phyloP scores from a whole-genome alignment of 2,888 invertebrate species.

The Formica aserva region DNA sequence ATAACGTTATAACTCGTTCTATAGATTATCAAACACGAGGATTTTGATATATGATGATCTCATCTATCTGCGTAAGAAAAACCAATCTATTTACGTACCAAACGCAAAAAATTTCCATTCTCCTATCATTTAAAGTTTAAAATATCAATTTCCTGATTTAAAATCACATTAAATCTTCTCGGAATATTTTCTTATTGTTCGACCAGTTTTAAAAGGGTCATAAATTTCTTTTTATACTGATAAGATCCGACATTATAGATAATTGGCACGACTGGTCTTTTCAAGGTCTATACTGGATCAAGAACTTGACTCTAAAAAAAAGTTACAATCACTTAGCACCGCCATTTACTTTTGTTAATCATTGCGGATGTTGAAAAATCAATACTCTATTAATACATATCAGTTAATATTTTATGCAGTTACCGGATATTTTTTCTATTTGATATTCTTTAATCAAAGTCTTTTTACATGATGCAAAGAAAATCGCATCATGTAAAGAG shows the following conservation, averaged over 20 bases:
- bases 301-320: background rate
- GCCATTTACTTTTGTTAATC: background rate
- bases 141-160: background rate
- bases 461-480: background rate
- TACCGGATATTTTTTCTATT: background rate
- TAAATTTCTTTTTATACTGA: background rate
- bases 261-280: slow-evolving; percentile 6
- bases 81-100: background rate
- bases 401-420: background rate
- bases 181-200: background rate
- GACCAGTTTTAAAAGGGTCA: slow-evolving; percentile 47
- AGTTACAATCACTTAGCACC: background rate
- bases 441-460: background rate
- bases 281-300: slow-evolving; percentile 11
- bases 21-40: background rate
- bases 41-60: background rate
- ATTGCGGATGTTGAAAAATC: background rate
- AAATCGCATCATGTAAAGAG: background rate
- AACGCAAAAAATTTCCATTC: background rate
- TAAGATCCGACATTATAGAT: background rate
- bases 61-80: background rate
- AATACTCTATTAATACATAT: background rate
- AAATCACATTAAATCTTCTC: background rate
- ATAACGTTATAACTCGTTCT: background rate
- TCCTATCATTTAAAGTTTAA: background rate